A percentile compares a stretch with the other conserved stretches of the same genome.
Evolutionary conservation across 2,113 vertebrate genomes (phyloP).

Genomic region (Aldabrachelys gigantea): DNA sequence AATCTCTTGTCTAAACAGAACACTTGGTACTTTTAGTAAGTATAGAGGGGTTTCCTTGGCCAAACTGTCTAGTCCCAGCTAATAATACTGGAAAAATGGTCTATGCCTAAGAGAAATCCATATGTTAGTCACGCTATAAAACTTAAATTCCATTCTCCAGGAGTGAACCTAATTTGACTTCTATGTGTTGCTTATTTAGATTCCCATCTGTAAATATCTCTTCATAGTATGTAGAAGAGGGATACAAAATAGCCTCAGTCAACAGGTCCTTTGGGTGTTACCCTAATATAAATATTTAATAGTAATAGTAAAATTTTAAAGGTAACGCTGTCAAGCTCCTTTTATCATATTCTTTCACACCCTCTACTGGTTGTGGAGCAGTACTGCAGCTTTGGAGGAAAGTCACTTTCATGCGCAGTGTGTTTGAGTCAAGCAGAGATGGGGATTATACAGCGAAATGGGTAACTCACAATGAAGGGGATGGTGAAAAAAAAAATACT

Average conservation of each 20-base stretch:
- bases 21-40: not conserved
- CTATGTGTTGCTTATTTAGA: not conserved
- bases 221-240: not conserved
- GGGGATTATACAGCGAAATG: not conserved
- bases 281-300: not conserved
- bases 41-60: not conserved
- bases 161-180: not conserved
- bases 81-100: not conserved
- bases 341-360: slow-evolving; percentile 69
- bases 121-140: not conserved
- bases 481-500: not conserved
- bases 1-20: not conserved
- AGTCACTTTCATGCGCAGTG: not conserved
- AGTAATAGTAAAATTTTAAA: not conserved
- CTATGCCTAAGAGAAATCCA: not conserved
- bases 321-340: not conserved
- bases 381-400: slow-evolving; percentile 58
- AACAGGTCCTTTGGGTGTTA: not conserved
- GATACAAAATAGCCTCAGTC: not conserved
- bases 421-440: not conserved
- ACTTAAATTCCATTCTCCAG: not conserved
- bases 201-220: not conserved
- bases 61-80: not conserved
- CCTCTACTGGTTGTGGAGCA: slow-evolving; percentile 77
- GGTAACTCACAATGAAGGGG: accelerated